Evolutionary conservation across 2,113 vertebrate species (phyloP).

Genomic region (Nibea albiflora): DNA sequence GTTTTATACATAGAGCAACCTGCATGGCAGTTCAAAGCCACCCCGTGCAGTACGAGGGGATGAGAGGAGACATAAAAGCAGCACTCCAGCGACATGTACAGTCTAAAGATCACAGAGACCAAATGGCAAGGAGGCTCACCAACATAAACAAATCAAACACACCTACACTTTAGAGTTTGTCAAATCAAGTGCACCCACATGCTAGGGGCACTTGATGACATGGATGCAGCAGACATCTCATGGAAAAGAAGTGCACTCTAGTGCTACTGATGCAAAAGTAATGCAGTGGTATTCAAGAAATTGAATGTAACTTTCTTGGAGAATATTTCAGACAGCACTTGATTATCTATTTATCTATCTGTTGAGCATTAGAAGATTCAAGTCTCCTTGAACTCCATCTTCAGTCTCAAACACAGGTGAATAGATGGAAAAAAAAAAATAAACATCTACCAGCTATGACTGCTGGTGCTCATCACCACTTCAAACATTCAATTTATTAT

Average conservation of each 20-base stretch:
- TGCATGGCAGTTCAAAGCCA: constrained; percentile 82
- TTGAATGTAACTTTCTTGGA: background rate
- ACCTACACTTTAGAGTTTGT: constrained; percentile 62
- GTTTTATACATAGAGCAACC: constrained; percentile 64
- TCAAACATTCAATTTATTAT: constrained; percentile 70
- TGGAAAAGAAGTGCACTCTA: constrained; percentile 1
- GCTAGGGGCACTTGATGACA: constrained; percentile 43
- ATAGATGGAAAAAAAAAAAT: background rate
- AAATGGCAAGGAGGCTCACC: constrained; percentile 42
- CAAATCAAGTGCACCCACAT: constrained; percentile 70
- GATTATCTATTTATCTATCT: too few species aligned
- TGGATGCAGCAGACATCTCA: constrained; percentile 36
- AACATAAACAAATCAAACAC: constrained; percentile 78
- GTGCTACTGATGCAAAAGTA: constrained; percentile 1
- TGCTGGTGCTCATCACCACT: constrained; percentile 42
- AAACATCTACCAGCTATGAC: background rate
- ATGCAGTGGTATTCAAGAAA: background rate
- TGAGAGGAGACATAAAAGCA: constrained; percentile 81
- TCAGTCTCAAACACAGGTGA: background rate
- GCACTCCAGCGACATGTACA: constrained; percentile 63
- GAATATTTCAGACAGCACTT: background rate
- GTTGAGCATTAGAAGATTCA: background rate
- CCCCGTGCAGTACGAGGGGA: constrained; percentile 45
- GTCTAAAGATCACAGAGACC: constrained; percentile 75
- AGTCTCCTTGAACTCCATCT: background rate